Evolutionary conservation across 2,113 vertebrate species (phyloP).

Genomic region (Colinus virginianus): DNA sequence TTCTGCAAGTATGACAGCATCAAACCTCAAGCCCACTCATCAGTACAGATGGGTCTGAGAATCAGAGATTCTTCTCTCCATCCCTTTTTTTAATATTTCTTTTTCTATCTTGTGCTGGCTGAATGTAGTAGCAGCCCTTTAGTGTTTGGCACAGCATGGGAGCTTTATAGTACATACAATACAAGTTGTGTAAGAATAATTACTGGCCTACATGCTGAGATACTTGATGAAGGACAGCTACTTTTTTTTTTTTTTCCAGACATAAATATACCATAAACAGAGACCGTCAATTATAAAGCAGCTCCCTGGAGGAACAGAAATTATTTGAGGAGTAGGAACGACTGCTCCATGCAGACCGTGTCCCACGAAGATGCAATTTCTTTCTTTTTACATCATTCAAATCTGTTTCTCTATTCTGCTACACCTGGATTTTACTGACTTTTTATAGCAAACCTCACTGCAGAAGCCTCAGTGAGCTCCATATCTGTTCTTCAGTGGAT

Average conservation of each 20-base stretch:
- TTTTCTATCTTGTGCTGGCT: background rate
- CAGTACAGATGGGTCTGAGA: background rate
- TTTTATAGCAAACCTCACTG: background rate
- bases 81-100: background rate
- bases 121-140: conserved; percentile 3
- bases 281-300: conserved; percentile 53
- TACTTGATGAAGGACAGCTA: conserved; percentile 10
- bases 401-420: background rate
- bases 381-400: conserved; percentile 21
- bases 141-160: conserved; percentile 3
- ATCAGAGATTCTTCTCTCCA: background rate
- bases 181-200: conserved; percentile 33
- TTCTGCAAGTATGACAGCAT: background rate
- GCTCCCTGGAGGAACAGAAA: conserved; percentile 56
- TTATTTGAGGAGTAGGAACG: conserved; percentile 35
- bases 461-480: background rate
- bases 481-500: background rate
- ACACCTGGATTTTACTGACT: background rate
- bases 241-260: conserved; percentile 31
- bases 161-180: conserved; percentile 14
- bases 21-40: background rate
- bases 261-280: conserved; percentile 57
- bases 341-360: conserved; percentile 27
- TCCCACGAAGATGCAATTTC: conserved; percentile 49
- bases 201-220: background rate